Base-by-base conservation (phyloP, 2,797 vertebrate species). In the Cetoscarus ocellatus region DNA sequence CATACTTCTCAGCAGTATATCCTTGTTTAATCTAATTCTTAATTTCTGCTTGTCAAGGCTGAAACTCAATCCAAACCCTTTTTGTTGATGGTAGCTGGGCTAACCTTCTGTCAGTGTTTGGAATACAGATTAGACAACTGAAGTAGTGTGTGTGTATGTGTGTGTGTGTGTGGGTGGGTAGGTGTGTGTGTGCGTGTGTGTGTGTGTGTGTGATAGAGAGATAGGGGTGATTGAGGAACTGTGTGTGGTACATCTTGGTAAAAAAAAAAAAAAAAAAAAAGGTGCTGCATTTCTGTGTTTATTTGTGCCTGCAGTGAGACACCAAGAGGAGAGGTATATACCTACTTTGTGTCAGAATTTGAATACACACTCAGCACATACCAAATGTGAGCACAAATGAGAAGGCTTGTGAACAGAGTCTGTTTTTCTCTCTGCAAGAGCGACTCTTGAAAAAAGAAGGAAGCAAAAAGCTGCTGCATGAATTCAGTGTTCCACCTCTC, bases 401-500 rank as follows among this genome's bases (percentile, higher is more conserved):
- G 74, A 71, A 11, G 53, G 48, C 48, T 75, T 62, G 70, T 64
- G 74, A 82, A 67, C 47, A 35, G 13, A 67, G 61, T 57, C 70
- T 61, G 54, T 52, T 75, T 83, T 75, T 84, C 66, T 78, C 77
- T 83, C 67, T 79, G 78, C 63, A 57, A 75, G 49, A 79, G 67
- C 66, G 77, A 47, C 83, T 36, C 27, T 61, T 9, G 39, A 17
- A 68, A 51, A 19, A 61, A 49, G 34, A 64, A 13, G 1, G n/a
- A 50, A 64, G 36, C 6, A 45, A 62, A 85, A 85, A 67, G 50
- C 62, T 70, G 70, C 82, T 70, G 69, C 79, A 70, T 58, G 83
- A 75, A 88, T 89, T 84, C 73, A 42, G 39, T 68, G 64, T 86
- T 84, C 61, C 65, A 76, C 75, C 85, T 82, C 80, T 88, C 83